phyloP scores from a whole-genome alignment of 2,888 invertebrate genomes.

The Cistogaster globosa region DNA sequence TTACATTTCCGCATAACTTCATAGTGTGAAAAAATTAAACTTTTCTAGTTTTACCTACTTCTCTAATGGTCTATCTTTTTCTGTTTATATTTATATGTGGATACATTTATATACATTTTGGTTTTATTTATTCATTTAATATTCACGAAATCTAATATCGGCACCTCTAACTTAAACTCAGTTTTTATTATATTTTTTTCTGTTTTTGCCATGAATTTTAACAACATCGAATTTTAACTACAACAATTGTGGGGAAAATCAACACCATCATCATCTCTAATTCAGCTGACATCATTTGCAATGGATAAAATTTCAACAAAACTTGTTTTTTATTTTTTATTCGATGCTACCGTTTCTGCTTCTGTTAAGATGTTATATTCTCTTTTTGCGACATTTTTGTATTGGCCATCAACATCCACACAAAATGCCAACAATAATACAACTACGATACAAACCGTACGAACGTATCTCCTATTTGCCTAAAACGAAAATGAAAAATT shows the following conservation, averaged over 20 bases:
- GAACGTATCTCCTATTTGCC: constrained; percentile 54
- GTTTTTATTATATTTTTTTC: constrained; percentile 53
- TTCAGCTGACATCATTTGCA: constrained; percentile 49
- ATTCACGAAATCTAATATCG: constrained; percentile 65
- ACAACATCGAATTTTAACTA: constrained; percentile 66
- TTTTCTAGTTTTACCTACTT: constrained; percentile 65
- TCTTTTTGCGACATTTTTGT: constrained; percentile 32
- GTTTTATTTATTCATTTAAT: constrained; percentile 64
- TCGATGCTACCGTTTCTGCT: constrained; percentile 30
- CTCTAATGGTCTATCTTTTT: constrained; percentile 66
- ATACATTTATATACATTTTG: neutral
- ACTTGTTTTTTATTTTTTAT: neutral
- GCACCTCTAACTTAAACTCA: constrained; percentile 65
- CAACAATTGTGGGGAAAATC: constrained; percentile 24
- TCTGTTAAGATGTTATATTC: constrained; percentile 25
- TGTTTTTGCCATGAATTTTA: constrained; percentile 54
- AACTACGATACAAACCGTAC: constrained; percentile 62
- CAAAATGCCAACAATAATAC: constrained; percentile 61
- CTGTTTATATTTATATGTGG: neutral
- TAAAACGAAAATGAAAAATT: constrained; percentile 41
- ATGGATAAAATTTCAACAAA: constrained; percentile 45
- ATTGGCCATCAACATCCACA: constrained; percentile 64
- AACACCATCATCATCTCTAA: constrained; percentile 26
- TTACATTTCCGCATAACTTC: constrained; percentile 41
- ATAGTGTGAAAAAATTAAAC: constrained; percentile 11